Conservation (phyloP, 2,113 vertebrate species). For the Columbina picui region DNA sequence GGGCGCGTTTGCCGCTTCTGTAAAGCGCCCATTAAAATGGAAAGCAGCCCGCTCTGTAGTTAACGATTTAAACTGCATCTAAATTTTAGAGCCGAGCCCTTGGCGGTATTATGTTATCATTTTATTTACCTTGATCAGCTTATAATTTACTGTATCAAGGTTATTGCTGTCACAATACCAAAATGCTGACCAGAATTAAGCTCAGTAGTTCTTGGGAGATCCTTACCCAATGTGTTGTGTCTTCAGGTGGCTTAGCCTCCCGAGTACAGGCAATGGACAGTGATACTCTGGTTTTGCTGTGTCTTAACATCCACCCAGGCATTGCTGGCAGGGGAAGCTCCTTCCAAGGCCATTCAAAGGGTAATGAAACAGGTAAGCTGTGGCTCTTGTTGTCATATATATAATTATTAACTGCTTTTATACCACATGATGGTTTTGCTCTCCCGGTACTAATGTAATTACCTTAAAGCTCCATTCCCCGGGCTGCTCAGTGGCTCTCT, state of each 20-base stretch:
- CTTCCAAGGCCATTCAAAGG: fast-evolving
- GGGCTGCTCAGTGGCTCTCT: neutral
- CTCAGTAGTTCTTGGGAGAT: neutral
- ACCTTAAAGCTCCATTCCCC: neutral
- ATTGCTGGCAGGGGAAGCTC: neutral
- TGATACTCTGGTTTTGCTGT: fast-evolving
- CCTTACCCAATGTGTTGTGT: neutral
- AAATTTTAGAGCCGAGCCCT: neutral
- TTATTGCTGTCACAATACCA: neutral
- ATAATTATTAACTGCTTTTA: neutral
- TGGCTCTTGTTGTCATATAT: neutral
- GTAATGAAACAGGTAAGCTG: neutral
- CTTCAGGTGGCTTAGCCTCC: neutral
- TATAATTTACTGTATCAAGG: neutral
- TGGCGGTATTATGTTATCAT: neutral
- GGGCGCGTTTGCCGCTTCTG: neutral
- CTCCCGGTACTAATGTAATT: neutral
- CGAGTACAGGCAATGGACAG: neutral
- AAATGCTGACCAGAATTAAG: neutral
- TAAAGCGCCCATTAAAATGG: neutral
- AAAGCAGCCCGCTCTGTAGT: neutral
- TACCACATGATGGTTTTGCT: neutral
- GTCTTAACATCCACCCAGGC: neutral
- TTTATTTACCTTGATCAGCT: neutral
- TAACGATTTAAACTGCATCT: neutral